Conservation (phyloP, 2,888 invertebrate species). For the Nephrotoma appendiculata region DNA sequence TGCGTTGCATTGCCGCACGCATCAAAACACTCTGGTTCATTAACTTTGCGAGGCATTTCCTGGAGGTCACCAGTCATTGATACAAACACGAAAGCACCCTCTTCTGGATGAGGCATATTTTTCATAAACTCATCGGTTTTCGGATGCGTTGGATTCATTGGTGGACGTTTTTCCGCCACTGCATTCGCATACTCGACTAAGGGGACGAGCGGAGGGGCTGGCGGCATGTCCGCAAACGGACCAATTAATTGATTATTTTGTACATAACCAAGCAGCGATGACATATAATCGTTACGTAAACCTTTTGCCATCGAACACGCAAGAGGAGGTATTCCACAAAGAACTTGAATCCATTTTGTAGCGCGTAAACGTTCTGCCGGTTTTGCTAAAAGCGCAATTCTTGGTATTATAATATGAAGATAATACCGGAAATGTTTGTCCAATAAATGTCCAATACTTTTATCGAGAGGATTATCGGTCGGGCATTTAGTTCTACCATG, state of each 20-base stretch:
- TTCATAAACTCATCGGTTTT: slow-evolving; percentile 1
- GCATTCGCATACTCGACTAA: background rate
- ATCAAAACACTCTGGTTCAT: background rate
- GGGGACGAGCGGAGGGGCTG: background rate
- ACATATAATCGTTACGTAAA: slow-evolving; percentile 1
- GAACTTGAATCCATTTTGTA: background rate
- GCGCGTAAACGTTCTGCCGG: slow-evolving; percentile 1
- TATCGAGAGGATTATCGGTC: background rate
- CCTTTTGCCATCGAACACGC: background rate
- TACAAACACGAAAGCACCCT: background rate
- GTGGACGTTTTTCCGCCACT: background rate
- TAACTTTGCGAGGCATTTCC: background rate
- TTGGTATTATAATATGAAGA: background rate
- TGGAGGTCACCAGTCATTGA: background rate
- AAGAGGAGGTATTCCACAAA: background rate
- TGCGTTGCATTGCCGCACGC: background rate
- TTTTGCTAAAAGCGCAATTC: background rate
- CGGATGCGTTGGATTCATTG: background rate
- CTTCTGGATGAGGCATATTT: background rate
- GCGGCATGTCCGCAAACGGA: background rate
- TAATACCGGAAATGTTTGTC: background rate
- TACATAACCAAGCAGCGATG: background rate
- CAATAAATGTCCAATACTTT: background rate
- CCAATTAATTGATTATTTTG: background rate
- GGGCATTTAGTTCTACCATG: background rate